Evolutionary conservation across 2,797 vertebrate genomes (phyloP), one percentile per base, ranked within the genome.

Genomic region (Coregonus sp.): DNA sequence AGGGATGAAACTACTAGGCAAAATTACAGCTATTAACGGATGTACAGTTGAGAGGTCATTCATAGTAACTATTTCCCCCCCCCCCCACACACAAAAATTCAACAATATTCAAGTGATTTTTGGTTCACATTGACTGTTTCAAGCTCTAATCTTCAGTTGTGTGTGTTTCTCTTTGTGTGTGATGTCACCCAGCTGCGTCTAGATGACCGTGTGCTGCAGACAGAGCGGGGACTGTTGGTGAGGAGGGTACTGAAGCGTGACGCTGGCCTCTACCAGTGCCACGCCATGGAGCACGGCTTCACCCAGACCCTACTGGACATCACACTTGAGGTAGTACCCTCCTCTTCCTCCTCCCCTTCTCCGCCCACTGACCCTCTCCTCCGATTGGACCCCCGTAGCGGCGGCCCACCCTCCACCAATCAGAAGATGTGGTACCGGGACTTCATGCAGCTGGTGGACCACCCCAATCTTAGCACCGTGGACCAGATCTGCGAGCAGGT

Each of bases 391-490:
- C 89, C 89, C 40, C 93, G 91, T 4, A 91, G 88, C 0, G 85
- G 85, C 2, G 75, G 84, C 35, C 82, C 18, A 14, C 56, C 88
- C 2, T 50, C 80, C 75, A 86, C 93, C 12, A 92, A 94, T 73
- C 96, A 92, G 80, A 97, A 96, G 87, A 91, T 97, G 72, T 99
- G 98, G 98, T 99, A 99, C 90, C 93, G 93, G 75, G 97, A 99
- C 93, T 99, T 99, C 87, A 95, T 99, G 92, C 96, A 98, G 90
- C 90, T 99, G 84, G 95, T 99, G 82, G 97, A 99, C 81, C 97
- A 96, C 2, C 97, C 97, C 0, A 96, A 97, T 20, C 86, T 96
- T 61, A 96, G 91, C 81, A 90, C 93, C 0, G 83, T 94, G 0
- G 96, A 96, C 87, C 95, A 96, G 84, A 95, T 96, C 78, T 99